Conservation (phyloP, 2,113 vertebrate species). For the Emberiza fucata region DNA sequence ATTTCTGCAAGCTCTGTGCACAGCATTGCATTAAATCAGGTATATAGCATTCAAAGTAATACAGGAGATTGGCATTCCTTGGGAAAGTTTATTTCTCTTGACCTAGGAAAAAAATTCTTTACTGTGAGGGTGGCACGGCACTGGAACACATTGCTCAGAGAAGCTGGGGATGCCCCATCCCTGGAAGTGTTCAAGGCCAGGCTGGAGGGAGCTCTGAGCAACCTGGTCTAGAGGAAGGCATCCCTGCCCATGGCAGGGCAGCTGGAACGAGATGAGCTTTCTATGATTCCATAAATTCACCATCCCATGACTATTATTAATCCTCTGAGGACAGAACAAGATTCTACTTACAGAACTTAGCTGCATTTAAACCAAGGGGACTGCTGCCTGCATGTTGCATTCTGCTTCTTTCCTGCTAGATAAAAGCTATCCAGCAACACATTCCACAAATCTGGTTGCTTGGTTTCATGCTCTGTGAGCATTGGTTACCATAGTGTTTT, state of each 20-base stretch:
- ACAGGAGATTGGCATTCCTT: background rate
- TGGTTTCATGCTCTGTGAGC: background rate
- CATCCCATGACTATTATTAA: background rate
- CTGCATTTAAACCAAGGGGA: background rate
- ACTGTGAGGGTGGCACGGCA: background rate
- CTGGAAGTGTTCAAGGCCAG: background rate
- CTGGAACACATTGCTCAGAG: background rate
- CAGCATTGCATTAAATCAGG: background rate
- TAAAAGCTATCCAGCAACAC: constrained; percentile 17
- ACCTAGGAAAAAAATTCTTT: background rate
- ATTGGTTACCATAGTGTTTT: constrained; percentile 2
- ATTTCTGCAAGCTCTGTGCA: background rate
- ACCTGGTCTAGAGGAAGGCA: background rate
- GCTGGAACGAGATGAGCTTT: background rate
- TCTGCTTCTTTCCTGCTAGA: background rate
- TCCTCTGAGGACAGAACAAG: background rate
- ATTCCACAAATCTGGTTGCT: constrained; percentile 40
- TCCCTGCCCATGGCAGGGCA: background rate
- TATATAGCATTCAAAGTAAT: background rate
- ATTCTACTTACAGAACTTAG: background rate
- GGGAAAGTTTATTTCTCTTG: background rate
- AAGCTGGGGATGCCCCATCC: background rate
- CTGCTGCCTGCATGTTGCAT: background rate
- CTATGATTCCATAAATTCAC: background rate
- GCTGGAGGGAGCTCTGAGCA: background rate